phyloP scores from a whole-genome alignment of 2,797 vertebrate species.

The Acomys russatus region DNA sequence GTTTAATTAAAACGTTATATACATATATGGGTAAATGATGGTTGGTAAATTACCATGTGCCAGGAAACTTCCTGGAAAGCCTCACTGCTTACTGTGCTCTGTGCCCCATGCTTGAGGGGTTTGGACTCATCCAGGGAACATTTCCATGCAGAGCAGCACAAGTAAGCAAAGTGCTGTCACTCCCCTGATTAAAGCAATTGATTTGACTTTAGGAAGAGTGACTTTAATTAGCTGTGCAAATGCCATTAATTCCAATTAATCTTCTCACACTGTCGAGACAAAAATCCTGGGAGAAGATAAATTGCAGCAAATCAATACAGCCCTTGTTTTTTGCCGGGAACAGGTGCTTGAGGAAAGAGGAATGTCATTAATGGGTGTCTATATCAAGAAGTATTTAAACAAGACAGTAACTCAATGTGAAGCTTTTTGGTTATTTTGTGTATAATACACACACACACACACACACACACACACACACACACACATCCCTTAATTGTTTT shows the following conservation, averaged over 20 bases:
- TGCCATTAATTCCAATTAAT: conserved; percentile 91
- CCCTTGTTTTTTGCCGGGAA: conserved; percentile 87
- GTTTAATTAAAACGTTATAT: conserved; percentile 53
- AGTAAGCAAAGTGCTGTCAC: conserved; percentile 86
- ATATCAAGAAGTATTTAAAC: conserved; percentile 87
- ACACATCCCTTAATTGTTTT: conserved; percentile 83
- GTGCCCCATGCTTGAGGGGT: conserved; percentile 74
- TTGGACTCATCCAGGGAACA: conserved; percentile 82
- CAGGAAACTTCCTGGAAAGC: conserved; percentile 77
- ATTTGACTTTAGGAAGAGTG: conserved; percentile 89
- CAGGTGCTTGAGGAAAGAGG: conserved; percentile 84
- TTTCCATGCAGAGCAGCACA: conserved; percentile 85
- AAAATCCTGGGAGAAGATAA: conserved; percentile 89
- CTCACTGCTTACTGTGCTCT: conserved; percentile 75
- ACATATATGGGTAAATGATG: conserved; percentile 27
- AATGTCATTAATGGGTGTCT: conserved; percentile 86
- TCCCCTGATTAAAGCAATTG: conserved; percentile 89
- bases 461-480: too few species aligned
- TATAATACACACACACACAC: not conserved
- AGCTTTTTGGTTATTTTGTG: conserved; percentile 81
- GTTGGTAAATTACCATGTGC: conserved; percentile 68
- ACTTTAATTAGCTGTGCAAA: conserved; percentile 91
- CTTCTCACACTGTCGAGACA: conserved; percentile 88
- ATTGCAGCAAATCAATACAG: conserved; percentile 89
- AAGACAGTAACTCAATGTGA: conserved; percentile 87